Conservation (phyloP, 2,888 invertebrate genomes). For the Aporophyla nigra region DNA sequence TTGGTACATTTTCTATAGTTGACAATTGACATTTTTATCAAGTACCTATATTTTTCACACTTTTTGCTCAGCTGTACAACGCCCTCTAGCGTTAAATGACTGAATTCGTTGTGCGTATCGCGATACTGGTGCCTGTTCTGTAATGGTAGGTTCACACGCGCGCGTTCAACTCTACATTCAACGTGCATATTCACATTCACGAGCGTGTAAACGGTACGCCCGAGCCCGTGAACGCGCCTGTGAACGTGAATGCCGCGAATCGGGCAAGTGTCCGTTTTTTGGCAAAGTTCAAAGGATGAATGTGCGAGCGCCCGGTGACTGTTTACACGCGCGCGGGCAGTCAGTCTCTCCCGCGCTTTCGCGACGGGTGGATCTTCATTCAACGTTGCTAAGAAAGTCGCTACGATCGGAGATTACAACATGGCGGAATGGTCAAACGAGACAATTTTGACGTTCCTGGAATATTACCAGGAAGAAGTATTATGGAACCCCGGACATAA, state of each 20-base stretch:
- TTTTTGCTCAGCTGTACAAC: too few relatives aligned
- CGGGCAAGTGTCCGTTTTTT: constrained; percentile 63
- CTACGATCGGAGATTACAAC: constrained; percentile 54
- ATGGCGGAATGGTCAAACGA: constrained; percentile 53
- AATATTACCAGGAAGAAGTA: constrained; percentile 48
- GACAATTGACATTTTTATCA: too few relatives aligned
- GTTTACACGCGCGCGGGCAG: background rate
- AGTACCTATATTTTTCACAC: too few relatives aligned
- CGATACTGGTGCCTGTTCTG: too few relatives aligned
- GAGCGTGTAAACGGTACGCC: constrained; percentile 62
- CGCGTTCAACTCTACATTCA: constrained; percentile 59
- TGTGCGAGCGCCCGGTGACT: constrained; percentile 51
- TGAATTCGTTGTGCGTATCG: too few relatives aligned
- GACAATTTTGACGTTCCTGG: constrained; percentile 54
- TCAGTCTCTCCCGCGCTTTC: constrained; percentile 51
- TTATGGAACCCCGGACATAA: constrained; percentile 49
- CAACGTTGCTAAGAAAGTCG: constrained; percentile 56
- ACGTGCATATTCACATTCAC: constrained; percentile 34
- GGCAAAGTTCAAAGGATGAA: constrained; percentile 62
- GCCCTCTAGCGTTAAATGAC: too few relatives aligned
- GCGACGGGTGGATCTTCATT: constrained; percentile 57
- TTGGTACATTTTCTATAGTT: too few relatives aligned
- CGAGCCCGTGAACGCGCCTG: constrained; percentile 61
- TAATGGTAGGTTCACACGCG: constrained; percentile 57
- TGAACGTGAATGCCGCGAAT: constrained; percentile 61